These are phyloP conservation scores for Agrotis clavis DNA, from an alignment of 2,888 invertebrate genomes.

Conservation along the genomic window DNA sequence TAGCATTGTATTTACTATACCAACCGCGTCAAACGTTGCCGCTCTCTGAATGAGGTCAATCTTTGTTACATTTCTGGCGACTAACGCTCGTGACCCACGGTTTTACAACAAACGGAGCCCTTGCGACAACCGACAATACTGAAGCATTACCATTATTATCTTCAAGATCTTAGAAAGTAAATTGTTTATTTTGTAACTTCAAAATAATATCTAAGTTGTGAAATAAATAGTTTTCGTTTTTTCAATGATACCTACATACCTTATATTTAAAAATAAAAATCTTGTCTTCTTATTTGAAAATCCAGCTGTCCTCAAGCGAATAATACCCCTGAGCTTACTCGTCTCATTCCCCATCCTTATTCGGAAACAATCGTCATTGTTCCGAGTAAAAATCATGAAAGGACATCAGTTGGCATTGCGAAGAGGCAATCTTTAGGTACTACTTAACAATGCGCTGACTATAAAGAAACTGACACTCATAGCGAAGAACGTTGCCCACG, in stretches of 20 bases:
- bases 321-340: slow-evolving; percentile 41
- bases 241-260: not conserved
- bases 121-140: slow-evolving; percentile 48
- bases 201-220: not conserved
- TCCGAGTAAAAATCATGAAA: slow-evolving; percentile 75
- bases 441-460: slow-evolving; percentile 73
- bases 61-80: slow-evolving; percentile 78
- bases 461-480: slow-evolving; percentile 67
- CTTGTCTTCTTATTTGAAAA: slow-evolving; percentile 4
- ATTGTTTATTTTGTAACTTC: slow-evolving; percentile 25
- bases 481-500: slow-evolving; percentile 53
- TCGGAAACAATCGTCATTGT: slow-evolving; percentile 83
- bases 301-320: slow-evolving; percentile 16
- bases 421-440: slow-evolving; percentile 67
- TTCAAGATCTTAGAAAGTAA: slow-evolving; percentile 25
- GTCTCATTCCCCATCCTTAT: slow-evolving; percentile 57
- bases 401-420: slow-evolving; percentile 79
- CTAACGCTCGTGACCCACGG: slow-evolving; percentile 63
- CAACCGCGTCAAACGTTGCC: slow-evolving; percentile 77
- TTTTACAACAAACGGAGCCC: slow-evolving; percentile 57
- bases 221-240: not conserved
- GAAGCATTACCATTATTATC: slow-evolving; percentile 32
- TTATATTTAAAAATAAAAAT: not conserved
- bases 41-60: slow-evolving; percentile 82
- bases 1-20: slow-evolving; percentile 78